Evolutionary conservation across 2,797 vertebrate species (phyloP), one percentile per base, ranked within the genome.

Genomic region (Emydoidea blandingii): DNA sequence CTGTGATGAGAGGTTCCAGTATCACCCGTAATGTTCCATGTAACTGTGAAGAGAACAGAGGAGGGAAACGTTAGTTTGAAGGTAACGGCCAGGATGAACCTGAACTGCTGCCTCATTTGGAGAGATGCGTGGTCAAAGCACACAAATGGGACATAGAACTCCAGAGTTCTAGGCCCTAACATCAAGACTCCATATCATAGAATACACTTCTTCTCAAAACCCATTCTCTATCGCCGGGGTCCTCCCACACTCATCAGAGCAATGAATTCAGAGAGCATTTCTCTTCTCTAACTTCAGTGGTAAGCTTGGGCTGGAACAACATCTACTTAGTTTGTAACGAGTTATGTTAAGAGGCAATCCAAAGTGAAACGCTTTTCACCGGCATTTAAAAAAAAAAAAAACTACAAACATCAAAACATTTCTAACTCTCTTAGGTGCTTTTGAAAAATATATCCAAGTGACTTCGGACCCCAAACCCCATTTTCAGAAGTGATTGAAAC

Each of bases 11-110:
- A 10, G 99, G 99, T 56, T 99, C 98, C 89, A 99, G 98, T 97
- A 99, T 99, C 92, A 99, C 96, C 53, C 99, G 96, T 59, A 99
- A 79, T 0, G 99, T 99, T 85, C 99, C 99, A 14, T 99, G 97
- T 91, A 99, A 89, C 99, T 99, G 97, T 50, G 79, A 94, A 8
- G 19, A 93, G 18, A 83, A 83, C 0, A 57, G 27, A 86, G 4
- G 76, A 76, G 84, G 49, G 15, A 79, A 53, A 89, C 56, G 4
- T 23, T 19, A 44, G n/a, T n/a, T 41, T 18, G 54, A 49, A 65
- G 34, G 65, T 4, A 68, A 31, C 5, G 57, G 44, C 72, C 72
- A 82, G 1, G 3, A n/a, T 41, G 79, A 47, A n/a, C 11, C 47
- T 31, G 9, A 34, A 3, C 56, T 50, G 29, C 25, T 12, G 80